Base-by-base conservation (phyloP, 2,888 invertebrate species). In the Eupsilia transversa region DNA sequence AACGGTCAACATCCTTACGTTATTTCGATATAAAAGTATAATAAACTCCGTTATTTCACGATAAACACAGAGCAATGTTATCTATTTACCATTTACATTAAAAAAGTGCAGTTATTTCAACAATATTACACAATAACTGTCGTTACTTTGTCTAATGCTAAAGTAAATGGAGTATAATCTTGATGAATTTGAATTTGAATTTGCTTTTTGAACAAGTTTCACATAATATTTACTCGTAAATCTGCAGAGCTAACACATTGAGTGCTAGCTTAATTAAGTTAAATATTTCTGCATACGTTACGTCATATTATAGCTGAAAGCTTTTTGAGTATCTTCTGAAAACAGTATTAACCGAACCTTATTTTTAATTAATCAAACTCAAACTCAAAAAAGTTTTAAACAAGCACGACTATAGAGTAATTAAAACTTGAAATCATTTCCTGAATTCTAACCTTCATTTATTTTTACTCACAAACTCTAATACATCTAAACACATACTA, bases 401-500 rank as follows among this genome's bases (percentile, higher is more conserved):
- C 35, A 54, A 12, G 12, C 35, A 54, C 3, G 1, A 30, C 2
- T 27, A 14, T 35, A 35, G 5, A 14, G n/a, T 33, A 35, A 38
- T 30, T 0, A 23, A 38, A 57, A 23, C 17, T 12, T 17, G 6
- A 41, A 41, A 59, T 20, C 1, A 49, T 41, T 30, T 30, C n/a
- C 38, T 49, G 1, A 43, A 27, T 5, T 49, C 12, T 14, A 23
- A n/a, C 17, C 17, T 41, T 14, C 41, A 49, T 46, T n/a, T n/a
- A n/a, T n/a, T n/a, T 43, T 46, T 20, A 6, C 33, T 56, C 27
- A 43, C 27, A 35, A 33, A 38, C 52, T 20, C 2, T 64, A 64
- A 71, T 43, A 43, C 27, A 49, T 17, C 20, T 27, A 6, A 60
- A 74, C 56, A 60, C 17, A n/a, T 27, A 60, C 10, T 35, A 73